phyloP scores from a whole-genome alignment of 2,113 vertebrate species.

The Hymenochirus boettgeri region DNA sequence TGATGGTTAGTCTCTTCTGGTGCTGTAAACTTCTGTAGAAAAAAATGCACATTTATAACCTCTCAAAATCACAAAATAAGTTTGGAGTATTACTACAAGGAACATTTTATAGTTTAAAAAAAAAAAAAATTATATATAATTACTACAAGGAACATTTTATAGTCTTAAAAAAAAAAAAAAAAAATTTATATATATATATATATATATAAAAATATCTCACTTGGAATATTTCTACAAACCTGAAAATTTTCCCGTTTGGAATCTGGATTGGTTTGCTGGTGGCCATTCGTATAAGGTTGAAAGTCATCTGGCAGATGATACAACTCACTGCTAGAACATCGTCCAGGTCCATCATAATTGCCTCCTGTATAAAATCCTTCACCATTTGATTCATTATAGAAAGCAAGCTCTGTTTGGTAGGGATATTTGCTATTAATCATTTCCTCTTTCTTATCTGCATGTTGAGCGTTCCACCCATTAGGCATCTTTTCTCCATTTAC shows the following conservation, averaged over 20 bases:
- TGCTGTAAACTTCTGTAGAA: conserved; percentile 57
- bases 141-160: too few species aligned
- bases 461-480: conserved; percentile 63
- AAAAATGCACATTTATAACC: not conserved
- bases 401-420: conserved; percentile 50
- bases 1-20: conserved; percentile 53
- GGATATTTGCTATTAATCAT: conserved; percentile 57
- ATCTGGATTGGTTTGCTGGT: conserved; percentile 56
- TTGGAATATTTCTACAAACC: conserved; percentile 55
- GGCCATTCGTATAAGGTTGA: conserved; percentile 54
- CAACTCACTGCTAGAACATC: conserved; percentile 54
- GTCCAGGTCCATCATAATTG: conserved; percentile 56
- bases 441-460: conserved; percentile 46
- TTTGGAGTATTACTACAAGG: not conserved
- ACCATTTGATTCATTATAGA: conserved; percentile 54
- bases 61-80: too few species aligned
- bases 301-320: conserved; percentile 64
- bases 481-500: conserved; percentile 49
- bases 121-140: too few species aligned
- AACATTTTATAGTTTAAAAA: too few species aligned
- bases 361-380: conserved; percentile 59
- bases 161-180: too few species aligned
- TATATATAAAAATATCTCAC: too few species aligned
- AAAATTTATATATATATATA: not conserved
- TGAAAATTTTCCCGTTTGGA: conserved; percentile 64